Conservation (phyloP, 1,140 invertebrate genomes). For the Eufriesea mexicana region DNA sequence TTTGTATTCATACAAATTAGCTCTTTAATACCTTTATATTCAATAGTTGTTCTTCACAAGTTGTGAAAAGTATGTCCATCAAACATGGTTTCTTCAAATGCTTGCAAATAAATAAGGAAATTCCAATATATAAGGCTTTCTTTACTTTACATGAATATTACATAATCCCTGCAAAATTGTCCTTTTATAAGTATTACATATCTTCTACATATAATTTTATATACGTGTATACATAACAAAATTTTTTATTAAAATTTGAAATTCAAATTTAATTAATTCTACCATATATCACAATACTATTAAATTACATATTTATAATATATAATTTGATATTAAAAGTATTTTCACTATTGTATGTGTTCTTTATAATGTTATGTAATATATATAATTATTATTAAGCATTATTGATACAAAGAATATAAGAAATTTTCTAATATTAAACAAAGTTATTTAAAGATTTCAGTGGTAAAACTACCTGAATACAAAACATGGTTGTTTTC, state of each 20-base stretch:
- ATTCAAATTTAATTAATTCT: not conserved
- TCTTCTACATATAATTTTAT: constrained; percentile 14
- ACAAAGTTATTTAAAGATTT: not conserved
- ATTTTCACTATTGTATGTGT: constrained; percentile 24
- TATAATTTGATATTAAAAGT: not conserved
- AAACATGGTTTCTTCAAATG: constrained; percentile 68
- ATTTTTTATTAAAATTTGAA: not conserved
- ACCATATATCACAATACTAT: not conserved
- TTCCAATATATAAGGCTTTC: constrained; percentile 57
- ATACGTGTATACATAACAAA: not conserved
- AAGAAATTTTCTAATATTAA: not conserved
- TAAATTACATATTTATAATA: not conserved
- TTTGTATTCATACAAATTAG: constrained; percentile 53
- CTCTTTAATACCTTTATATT: constrained; percentile 65
- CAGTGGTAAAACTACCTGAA: not conserved
- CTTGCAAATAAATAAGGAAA: constrained; percentile 64
- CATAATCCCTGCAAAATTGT: constrained; percentile 61
- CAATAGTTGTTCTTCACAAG: constrained; percentile 62
- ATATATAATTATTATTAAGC: not conserved
- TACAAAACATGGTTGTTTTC: not conserved
- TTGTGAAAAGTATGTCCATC: constrained; percentile 63
- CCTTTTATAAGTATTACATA: constrained; percentile 55
- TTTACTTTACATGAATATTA: constrained; percentile 60
- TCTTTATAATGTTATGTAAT: not conserved
- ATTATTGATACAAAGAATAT: not conserved